Evolutionary conservation across 1,140 invertebrate species (phyloP), one percentile per base, ranked within the genome.

Genomic region (Dryas iulia): DNA sequence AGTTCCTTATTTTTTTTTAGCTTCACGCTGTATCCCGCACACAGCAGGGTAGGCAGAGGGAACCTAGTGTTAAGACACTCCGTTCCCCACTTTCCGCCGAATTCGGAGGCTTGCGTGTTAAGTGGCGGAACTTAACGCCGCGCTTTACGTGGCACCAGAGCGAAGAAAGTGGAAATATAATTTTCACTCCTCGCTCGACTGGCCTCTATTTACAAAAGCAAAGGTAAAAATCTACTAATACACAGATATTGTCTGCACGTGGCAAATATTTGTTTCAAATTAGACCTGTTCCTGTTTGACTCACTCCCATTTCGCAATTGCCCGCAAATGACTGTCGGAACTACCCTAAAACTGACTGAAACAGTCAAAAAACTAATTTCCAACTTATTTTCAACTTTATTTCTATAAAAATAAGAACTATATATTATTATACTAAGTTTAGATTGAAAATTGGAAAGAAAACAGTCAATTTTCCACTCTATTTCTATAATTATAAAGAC

Each of bases 301-400:
- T 47, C 39, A 47, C 39, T 21, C 39, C 39, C 18, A 47, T 47
- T 47, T 47, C 39, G 21, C 39, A 47, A 47, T 47, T 47, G 18
- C 39, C 18, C 8, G 14, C 14, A 68, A 68, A 68, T 68, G 59
- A 68, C 66, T 61, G 54, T 61, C 59, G 59, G 66, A 68, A 61
- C 52, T 68, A 30, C 66, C 59, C 52, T 10, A 57, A 61, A 54
- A 57, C 3, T 11, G 12, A 3, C 14, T 23, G 18, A 21, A 24
- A 65, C 6, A 23, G 59, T 2, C 18, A 23, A 24, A 10, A 53
- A 67, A 31, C 14, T 2, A 62, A 65, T 25, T 52, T 59, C 14
- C 31, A 63, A 4, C 1, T 24, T 1, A 66, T 24, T 60, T 54
- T 66, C 5, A 11, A 26, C 59, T 11, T 12, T 68, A 61, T 39